phyloP scores from a whole-genome alignment of 1,140 invertebrate species.

The Semibalanus balanoides region DNA sequence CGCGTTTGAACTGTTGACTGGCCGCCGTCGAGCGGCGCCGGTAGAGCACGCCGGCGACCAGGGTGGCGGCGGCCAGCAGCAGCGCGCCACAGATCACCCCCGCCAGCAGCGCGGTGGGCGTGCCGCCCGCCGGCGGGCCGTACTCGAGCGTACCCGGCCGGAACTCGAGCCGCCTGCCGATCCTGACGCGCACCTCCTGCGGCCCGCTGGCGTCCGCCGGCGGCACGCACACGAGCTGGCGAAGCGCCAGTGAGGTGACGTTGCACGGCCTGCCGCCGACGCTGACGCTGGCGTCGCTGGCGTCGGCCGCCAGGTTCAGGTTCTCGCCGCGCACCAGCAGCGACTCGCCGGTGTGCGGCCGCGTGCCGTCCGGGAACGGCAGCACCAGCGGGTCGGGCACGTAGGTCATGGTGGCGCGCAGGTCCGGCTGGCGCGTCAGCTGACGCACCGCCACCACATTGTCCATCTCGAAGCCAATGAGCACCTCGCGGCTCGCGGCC shows the following conservation, averaged over 20 bases:
- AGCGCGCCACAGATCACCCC: constrained; percentile 68
- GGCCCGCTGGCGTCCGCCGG: constrained; percentile 53
- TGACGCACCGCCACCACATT: constrained; percentile 68
- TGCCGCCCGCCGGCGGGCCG: too few species aligned
- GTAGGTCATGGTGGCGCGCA: constrained; percentile 65
- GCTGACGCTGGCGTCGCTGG: constrained; percentile 82
- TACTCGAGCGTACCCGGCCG: too few species aligned
- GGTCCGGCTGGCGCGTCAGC: constrained; percentile 67
- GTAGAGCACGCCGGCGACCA: constrained; percentile 73
- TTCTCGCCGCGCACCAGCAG: constrained; percentile 89
- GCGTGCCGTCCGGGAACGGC: constrained; percentile 49
- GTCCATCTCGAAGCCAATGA: constrained; percentile 88
- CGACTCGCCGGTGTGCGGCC: constrained; percentile 85
- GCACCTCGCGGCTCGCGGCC: constrained; percentile 28
- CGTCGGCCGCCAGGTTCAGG: constrained; percentile 76
- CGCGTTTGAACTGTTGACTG: constrained; percentile 87
- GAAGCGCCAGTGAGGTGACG: constrained; percentile 75
- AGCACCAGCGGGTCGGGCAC: constrained; percentile 87
- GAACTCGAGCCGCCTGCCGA: constrained; percentile 48
- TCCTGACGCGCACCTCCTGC: constrained; percentile 40
- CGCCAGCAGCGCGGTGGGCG: constrained; percentile 51
- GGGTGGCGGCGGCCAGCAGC: constrained; percentile 64
- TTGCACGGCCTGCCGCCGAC: constrained; percentile 79
- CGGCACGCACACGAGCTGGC: constrained; percentile 77
- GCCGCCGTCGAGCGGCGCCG: constrained; percentile 84